Evolutionary conservation across 1,140 invertebrate species (phyloP), one percentile per base, ranked within the genome.

Genomic region (Antheraea mylitta): DNA sequence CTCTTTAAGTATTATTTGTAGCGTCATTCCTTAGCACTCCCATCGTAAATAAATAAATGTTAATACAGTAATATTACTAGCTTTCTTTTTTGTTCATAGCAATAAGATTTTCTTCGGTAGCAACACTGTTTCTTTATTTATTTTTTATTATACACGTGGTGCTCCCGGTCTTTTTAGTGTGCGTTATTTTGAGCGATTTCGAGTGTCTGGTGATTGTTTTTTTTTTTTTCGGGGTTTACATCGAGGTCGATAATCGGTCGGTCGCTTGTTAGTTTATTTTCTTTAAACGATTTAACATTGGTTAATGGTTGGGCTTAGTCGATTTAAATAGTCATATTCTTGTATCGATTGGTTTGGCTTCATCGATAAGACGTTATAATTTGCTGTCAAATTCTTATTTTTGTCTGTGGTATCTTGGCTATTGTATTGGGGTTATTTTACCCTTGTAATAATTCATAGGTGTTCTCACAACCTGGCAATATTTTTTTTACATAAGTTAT

Each of bases 31-130:
- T 53, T 53, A 6, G 16, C 9, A 16, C 11, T 53, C 0, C 45
- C 45, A 16, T 53, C 45, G 45, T 53, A 53, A 1, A 53, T 53
- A 53, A 53, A 53, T 53, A 53, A 16, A 42, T 42, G 3, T 7
- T 42, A 42, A 42, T 42, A 42, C 38, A 42, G 7, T 42, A 42
- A 53, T 53, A 13, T 53, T 53, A 53, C 6, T 53, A 53, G 45
- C 45, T 53, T 53, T 53, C 13, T 53, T 53, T 53, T 30, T 30
- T 30, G 22, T 30, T 53, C 45, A 16, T 53, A 53, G 10, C 1
- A n/a, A 16, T 53, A 53, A n/a, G 45, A 53, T 53, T 53, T 53
- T 53, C 45, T 53, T 53, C 45, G 45, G 45, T 53, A 53, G 45
- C 45, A 53, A 53, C 45, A 53, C 45, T 53, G 45, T 16, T 53